Evolutionary conservation across 1,140 invertebrate genomes (phyloP).

Genomic region (Anastrepha obliqua): DNA sequence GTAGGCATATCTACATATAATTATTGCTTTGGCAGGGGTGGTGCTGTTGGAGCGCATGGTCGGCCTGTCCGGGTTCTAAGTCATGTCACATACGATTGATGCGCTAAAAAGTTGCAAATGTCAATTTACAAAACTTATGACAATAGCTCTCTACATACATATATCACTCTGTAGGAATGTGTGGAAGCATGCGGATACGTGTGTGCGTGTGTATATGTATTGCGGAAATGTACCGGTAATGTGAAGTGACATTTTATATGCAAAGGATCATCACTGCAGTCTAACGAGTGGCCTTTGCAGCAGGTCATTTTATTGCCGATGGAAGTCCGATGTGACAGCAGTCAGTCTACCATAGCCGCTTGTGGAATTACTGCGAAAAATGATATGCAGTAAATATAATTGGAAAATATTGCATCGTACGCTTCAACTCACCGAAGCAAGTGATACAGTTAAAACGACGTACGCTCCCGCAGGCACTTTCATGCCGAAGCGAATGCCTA

Average conservation of each 20-base stretch:
- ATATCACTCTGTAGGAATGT: not conserved
- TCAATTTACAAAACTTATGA: conserved; percentile 50
- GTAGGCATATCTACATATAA: not conserved
- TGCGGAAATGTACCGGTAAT: not conserved
- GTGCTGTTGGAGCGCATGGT: not conserved
- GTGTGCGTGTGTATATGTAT: not conserved
- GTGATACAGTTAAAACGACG: no score
- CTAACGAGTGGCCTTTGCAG: not conserved
- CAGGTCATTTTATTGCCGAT: conserved; percentile 26
- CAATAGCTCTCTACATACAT: not conserved
- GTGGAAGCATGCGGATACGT: not conserved
- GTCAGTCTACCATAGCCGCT: not conserved
- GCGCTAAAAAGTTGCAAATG: conserved; percentile 49
- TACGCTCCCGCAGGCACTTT: no score
- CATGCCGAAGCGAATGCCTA: not conserved
- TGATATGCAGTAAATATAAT: conserved; percentile 60
- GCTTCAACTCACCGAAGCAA: not conserved
- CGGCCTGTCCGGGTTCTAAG: not conserved
- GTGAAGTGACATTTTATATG: conserved; percentile 45
- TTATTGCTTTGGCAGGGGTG: conserved; percentile 10
- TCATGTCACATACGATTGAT: conserved; percentile 29
- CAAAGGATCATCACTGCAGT: conserved; percentile 14
- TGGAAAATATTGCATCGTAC: conserved; percentile 58
- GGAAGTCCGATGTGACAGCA: not conserved
- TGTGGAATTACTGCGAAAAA: conserved; percentile 55